Evolutionary conservation across 2,113 vertebrate genomes (phyloP).

Genomic region (Poeciliopsis prolifica): DNA sequence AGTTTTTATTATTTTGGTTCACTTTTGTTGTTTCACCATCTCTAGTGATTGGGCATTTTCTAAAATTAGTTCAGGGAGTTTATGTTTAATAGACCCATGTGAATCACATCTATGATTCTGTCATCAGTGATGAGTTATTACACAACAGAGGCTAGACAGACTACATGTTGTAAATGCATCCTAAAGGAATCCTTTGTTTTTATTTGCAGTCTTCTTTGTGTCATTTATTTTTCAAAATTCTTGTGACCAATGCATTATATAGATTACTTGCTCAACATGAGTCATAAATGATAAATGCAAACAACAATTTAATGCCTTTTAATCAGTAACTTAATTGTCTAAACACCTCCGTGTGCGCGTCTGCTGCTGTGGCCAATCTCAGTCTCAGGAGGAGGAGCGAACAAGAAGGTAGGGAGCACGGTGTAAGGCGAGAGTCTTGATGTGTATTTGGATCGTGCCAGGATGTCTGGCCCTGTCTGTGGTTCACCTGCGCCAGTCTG

Average conservation of each 20-base stretch:
- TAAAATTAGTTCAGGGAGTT: conserved; percentile 39
- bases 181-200: not conserved
- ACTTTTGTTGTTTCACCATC: conserved; percentile 22
- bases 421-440: conserved; percentile 81
- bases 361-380: conserved; percentile 46
- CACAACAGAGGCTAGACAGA: not conserved
- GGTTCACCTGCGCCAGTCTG: conserved; percentile 77
- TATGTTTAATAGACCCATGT: conserved; percentile 40
- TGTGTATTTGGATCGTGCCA: conserved; percentile 80
- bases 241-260: not conserved
- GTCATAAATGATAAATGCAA: not conserved
- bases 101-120: conserved; percentile 31
- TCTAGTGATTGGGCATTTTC: conserved; percentile 15
- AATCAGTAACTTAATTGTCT: not conserved
- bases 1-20: conserved; percentile 32
- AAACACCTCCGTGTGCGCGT: conserved; percentile 6
- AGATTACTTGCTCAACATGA: not conserved
- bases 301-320: not conserved
- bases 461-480: conserved; percentile 80
- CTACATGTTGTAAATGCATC: conserved; percentile 33
- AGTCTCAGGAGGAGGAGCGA: conserved; percentile 13
- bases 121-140: conserved; percentile 35
- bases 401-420: conserved; percentile 40
- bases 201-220: not conserved
- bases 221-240: not conserved